These are phyloP conservation scores for Petrocephalus sullivani DNA, from an alignment of 2,797 vertebrate genomes.

Conservation along the genomic window DNA sequence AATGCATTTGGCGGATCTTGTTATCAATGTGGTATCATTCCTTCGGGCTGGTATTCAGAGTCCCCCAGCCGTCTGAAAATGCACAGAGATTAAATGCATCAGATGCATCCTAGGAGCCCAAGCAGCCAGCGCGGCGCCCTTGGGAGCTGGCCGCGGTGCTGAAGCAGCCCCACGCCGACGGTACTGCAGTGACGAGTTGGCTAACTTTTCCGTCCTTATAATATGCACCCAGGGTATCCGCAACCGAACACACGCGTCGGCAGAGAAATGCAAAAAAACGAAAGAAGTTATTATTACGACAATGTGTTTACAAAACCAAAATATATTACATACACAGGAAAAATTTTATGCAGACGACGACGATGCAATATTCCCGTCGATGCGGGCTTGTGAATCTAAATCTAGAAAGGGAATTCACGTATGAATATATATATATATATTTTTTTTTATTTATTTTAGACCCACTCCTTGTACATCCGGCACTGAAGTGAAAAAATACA, in stretches of 20 bases:
- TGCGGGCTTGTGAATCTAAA: neutral
- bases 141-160: conserved; percentile 62
- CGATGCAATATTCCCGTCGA: neutral
- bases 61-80: neutral
- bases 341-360: neutral
- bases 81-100: neutral
- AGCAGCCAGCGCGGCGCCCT: neutral
- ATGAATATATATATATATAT: neutral
- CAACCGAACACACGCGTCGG: neutral
- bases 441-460: neutral
- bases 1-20: neutral
- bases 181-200: conserved; percentile 19
- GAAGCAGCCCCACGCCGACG: conserved; percentile 23
- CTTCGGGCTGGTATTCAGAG: neutral
- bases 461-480: neutral
- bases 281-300: neutral
- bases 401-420: neutral
- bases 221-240: neutral
- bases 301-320: neutral
- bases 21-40: neutral
- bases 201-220: conserved; percentile 13
- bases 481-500: neutral
- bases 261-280: neutral
- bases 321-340: neutral
- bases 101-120: neutral